A percentile compares a stretch with the other conserved stretches of the same genome.
Evolutionary conservation across 2,888 invertebrate species (phyloP).

Genomic region (Drosophila borborema): DNA sequence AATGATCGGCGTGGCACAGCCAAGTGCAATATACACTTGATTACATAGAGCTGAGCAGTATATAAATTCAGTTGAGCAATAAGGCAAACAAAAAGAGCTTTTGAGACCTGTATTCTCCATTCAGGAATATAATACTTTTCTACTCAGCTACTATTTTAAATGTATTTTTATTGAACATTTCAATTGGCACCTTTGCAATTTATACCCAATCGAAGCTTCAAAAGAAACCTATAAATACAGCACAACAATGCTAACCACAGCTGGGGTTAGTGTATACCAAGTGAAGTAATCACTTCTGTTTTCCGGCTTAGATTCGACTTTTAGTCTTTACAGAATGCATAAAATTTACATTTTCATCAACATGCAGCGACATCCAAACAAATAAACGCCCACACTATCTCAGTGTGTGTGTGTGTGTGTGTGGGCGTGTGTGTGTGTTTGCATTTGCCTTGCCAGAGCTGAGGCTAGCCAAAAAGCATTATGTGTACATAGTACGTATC

Average conservation of each 20-base stretch:
- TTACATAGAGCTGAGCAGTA: conserved; percentile 1
- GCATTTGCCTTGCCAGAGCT: conserved; percentile 44
- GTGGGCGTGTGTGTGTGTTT: conserved; percentile 14
- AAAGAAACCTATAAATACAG: conserved; percentile 29
- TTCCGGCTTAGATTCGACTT: conserved; percentile 38
- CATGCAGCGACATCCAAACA: conserved; percentile 54
- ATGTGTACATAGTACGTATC: conserved; percentile 54
- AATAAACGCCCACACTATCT: conserved; percentile 42
- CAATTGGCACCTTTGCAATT: conserved; percentile 7
- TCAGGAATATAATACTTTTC: too few species aligned
- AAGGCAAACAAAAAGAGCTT: neutral
- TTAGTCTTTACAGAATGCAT: conserved; percentile 60
- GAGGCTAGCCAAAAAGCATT: conserved; percentile 35
- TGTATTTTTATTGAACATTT: neutral
- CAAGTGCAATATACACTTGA: conserved; percentile 43
- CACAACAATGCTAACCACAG: conserved; percentile 7
- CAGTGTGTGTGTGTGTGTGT: conserved; percentile 2
- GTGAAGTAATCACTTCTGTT: conserved; percentile 47
- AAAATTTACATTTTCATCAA: conserved; percentile 79
- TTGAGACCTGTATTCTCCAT: neutral
- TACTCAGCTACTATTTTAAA: neutral
- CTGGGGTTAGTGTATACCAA: conserved; percentile 34
- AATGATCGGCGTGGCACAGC: conserved; percentile 10
- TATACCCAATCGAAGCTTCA: conserved; percentile 11
- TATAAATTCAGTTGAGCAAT: neutral